These are phyloP conservation scores for Mactra quadrangularis DNA, from an alignment of 1,140 invertebrate species.

Conservation along the genomic window DNA sequence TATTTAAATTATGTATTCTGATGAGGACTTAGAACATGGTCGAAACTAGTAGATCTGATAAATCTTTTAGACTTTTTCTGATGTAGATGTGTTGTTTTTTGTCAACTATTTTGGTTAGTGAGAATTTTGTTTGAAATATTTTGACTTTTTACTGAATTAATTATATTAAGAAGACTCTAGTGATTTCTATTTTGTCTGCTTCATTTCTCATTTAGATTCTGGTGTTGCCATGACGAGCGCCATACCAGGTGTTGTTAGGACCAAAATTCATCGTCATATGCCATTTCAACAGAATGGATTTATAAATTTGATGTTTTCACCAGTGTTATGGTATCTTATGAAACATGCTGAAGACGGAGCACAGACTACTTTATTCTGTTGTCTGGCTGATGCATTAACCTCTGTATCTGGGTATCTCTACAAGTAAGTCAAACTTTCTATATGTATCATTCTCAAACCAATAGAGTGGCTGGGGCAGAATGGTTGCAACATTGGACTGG, in stretches of 20 bases:
- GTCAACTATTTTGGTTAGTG: too few species aligned
- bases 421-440: conserved; percentile 71
- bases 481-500: too few species aligned
- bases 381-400: conserved; percentile 88
- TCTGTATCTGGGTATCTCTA: conserved; percentile 92
- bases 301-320: conserved; percentile 74
- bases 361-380: conserved; percentile 82
- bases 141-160: too few species aligned
- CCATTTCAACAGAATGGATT: conserved; percentile 82
- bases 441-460: not conserved
- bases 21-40: too few species aligned
- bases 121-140: too few species aligned
- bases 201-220: conserved; percentile 82
- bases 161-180: too few species aligned
- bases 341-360: conserved; percentile 83
- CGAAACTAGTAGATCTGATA: too few species aligned
- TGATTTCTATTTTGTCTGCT: too few species aligned
- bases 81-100: too few species aligned
- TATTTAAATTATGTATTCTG: too few species aligned
- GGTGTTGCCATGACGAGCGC: conserved; percentile 92
- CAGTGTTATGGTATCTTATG: conserved; percentile 78
- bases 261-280: conserved; percentile 91
- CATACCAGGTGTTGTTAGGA: conserved; percentile 93
- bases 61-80: too few species aligned
- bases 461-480: not conserved